These are phyloP conservation scores for Hyles euphorbiae DNA, from an alignment of 1,140 invertebrate species.

Conservation along the genomic window DNA sequence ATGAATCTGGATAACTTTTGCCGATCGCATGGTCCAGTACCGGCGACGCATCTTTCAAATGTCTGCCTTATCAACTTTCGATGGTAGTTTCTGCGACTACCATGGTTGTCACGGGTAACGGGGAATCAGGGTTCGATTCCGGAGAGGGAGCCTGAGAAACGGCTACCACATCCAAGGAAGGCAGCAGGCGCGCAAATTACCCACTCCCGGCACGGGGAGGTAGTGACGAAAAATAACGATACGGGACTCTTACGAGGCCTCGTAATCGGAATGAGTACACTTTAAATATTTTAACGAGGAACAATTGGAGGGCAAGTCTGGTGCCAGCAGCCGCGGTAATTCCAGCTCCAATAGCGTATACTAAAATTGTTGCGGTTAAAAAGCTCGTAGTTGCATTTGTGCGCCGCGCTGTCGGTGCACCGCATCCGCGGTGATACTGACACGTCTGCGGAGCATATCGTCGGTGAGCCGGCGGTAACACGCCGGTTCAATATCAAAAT, in stretches of 20 bases:
- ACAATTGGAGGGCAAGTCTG: slow-evolving; percentile 94
- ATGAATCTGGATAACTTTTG: slow-evolving; percentile 89
- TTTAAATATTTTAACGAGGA: slow-evolving; percentile 93
- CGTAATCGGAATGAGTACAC: slow-evolving; percentile 93
- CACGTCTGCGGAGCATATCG: slow-evolving; percentile 67
- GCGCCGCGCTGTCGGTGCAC: slow-evolving; percentile 78
- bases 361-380: slow-evolving; percentile 90
- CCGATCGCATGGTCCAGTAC: slow-evolving; percentile 84
- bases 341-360: slow-evolving; percentile 94
- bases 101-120: slow-evolving; percentile 89
- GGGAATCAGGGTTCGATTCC: slow-evolving; percentile 82
- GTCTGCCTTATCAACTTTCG: slow-evolving; percentile 92
- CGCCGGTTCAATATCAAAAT: slow-evolving; percentile 65
- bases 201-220: too few relatives aligned
- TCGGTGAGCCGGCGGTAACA: slow-evolving; percentile 58
- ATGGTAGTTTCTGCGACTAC: slow-evolving; percentile 87
- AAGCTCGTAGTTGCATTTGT: slow-evolving; percentile 85
- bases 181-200: slow-evolving; percentile 93
- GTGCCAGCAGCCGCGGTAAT: slow-evolving; percentile 94
- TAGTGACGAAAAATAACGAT: slow-evolving; percentile 95
- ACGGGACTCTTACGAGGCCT: slow-evolving; percentile 85
- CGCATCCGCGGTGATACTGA: slow-evolving; percentile 75
- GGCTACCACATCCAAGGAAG: slow-evolving; percentile 95
- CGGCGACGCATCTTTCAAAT: slow-evolving; percentile 90
- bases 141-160: slow-evolving; percentile 92